Base-by-base conservation (phyloP, 1,140 invertebrate genomes). In the Trichomalopsis sarcophagae region DNA sequence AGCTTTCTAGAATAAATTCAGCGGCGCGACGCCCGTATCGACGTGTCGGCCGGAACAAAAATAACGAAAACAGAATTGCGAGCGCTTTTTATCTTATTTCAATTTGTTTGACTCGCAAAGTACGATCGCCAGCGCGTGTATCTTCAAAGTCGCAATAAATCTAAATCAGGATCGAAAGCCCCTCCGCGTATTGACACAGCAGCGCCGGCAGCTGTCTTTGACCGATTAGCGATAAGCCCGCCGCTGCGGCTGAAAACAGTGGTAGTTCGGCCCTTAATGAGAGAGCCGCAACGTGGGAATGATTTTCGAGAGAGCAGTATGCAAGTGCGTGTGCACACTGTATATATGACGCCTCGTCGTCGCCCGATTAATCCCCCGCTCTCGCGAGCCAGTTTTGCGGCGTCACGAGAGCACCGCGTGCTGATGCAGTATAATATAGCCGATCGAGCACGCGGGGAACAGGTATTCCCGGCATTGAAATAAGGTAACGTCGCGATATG, bases 401-500 rank as follows among this genome's bases (percentile, higher is more conserved):
- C 47, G 7, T 82, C 69, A 23, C 44, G 44, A n/a, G 17, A 21
- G 44, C 21, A 30, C 73, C n/a, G 17, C 30, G 80, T 9, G 27
- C 27, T 27, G 27, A 36, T 36, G 33, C 11, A 68, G 33, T 21
- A 23, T 73, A 73, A 73, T 62, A 62, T n/a, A 62, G 21, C 17
- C 55, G 55, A 62, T 62, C 55, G 14, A 17, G 21, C 4, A 3
- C 55, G 55, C 55, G 87, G 69, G 86, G 86, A 93, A 92, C 91
- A 91, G 90, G 91, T 92, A 92, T 92, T 91, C 88, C 87, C 88
- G 88, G 87, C 90, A 91, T 92, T 90, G 91, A 91, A 93, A 93
- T 92, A 91, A 93, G 89, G 90, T 91, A 91, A 92, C 91, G 92
- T 92, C 91, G 91, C 89, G 87, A 93, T 93, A 93, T 93, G 92